Percentiles rank a stretch among this genome's conserved stretches.
Evolutionary conservation across 2,113 vertebrate species (phyloP).

Genomic region (Paradoxurus hermaphroditus): DNA sequence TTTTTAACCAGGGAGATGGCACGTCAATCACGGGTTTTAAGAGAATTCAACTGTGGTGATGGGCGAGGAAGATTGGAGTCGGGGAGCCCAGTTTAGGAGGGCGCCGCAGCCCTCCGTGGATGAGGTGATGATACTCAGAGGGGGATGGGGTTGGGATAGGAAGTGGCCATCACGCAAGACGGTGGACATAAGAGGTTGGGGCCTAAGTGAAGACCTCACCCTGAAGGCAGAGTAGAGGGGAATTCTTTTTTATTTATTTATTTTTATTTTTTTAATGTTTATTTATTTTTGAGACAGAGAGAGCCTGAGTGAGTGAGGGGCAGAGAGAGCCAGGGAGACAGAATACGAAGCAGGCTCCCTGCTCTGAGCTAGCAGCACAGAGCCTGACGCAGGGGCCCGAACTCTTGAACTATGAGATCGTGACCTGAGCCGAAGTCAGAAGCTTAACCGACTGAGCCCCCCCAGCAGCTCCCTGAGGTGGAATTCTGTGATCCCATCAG

Average conservation of each 20-base stretch:
- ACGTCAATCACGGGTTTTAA: background rate
- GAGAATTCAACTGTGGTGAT: background rate
- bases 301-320: too few relatives aligned
- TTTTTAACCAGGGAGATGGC: background rate
- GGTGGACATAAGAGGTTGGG: background rate
- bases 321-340: too few relatives aligned
- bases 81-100: background rate
- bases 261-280: too few relatives aligned
- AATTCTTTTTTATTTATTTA: too few relatives aligned
- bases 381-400: too few relatives aligned
- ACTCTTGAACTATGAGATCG: too few relatives aligned
- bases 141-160: background rate
- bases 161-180: background rate
- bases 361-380: too few relatives aligned
- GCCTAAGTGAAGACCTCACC: background rate
- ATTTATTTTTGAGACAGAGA: too few relatives aligned
- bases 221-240: background rate
- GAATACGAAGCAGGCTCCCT: too few relatives aligned
- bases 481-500: background rate
- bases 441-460: too few relatives aligned
- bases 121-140: background rate
- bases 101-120: background rate
- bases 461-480: too few relatives aligned
- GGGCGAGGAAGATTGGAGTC: background rate
- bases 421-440: too few relatives aligned